These are phyloP conservation scores for Salpingus planirostris DNA, from an alignment of 2,888 invertebrate genomes.

Conservation along the genomic window DNA sequence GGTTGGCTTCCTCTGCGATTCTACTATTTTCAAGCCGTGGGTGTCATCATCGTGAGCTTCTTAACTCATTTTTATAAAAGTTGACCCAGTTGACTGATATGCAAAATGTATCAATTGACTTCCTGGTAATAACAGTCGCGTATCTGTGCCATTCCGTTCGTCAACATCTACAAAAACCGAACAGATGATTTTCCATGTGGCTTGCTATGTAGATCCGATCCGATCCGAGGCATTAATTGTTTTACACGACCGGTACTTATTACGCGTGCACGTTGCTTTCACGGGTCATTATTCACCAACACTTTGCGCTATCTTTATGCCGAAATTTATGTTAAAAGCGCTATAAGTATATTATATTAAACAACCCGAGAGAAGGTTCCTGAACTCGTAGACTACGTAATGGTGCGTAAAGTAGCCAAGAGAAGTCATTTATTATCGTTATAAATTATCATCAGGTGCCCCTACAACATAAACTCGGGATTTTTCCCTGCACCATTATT, in stretches of 20 bases:
- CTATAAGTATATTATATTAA: slow-evolving; percentile 3
- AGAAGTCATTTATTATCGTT: slow-evolving; percentile 8
- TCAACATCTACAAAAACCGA: slow-evolving; percentile 15
- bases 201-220: slow-evolving; percentile 16
- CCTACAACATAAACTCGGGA: too few species aligned
- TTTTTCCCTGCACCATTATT: too few species aligned
- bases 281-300: not conserved
- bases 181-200: slow-evolving; percentile 16
- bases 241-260: not conserved
- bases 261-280: not conserved
- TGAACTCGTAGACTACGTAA: slow-evolving; percentile 8
- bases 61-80: too few species aligned
- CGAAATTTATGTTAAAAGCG: too few species aligned
- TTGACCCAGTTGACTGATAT: slow-evolving; percentile 7
- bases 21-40: too few species aligned
- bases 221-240: slow-evolving; percentile 1
- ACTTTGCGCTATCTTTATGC: too few species aligned
- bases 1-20: too few species aligned
- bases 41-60: too few species aligned
- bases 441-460: too few species aligned
- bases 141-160: slow-evolving; percentile 18
- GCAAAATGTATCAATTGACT: slow-evolving; percentile 5
- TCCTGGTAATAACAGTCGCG: slow-evolving; percentile 9
- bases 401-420: slow-evolving; percentile 8
- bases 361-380: slow-evolving; percentile 5